Evolutionary conservation across 2,113 vertebrate genomes (phyloP).

Genomic region (Andinoacara biseriatus): DNA sequence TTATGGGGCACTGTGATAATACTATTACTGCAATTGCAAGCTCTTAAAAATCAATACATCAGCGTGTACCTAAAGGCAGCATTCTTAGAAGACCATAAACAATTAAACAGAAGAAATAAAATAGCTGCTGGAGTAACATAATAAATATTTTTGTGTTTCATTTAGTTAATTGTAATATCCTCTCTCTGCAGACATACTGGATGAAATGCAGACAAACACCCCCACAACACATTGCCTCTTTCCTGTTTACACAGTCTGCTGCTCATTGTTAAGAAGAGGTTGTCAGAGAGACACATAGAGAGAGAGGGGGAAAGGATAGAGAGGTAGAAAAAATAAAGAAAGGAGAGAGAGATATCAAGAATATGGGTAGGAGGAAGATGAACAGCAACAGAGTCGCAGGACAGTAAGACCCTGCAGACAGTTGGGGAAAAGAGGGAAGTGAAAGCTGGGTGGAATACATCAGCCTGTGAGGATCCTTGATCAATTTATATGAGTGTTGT

Average conservation of each 20-base stretch:
- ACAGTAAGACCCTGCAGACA: constrained; percentile 1
- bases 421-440: constrained; percentile 7
- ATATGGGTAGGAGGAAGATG: constrained; percentile 11
- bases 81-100: background rate
- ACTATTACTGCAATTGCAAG: background rate
- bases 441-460: background rate
- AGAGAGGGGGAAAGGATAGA: background rate
- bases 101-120: constrained; percentile 10
- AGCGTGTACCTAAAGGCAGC: background rate
- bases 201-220: constrained; percentile 51
- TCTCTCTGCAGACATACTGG: constrained; percentile 29
- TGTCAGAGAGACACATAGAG: constrained; percentile 37
- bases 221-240: constrained; percentile 35
- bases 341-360: constrained; percentile 48
- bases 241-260: constrained; percentile 69
- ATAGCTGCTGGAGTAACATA: background rate
- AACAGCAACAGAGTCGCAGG: constrained; percentile 19
- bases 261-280: constrained; percentile 57
- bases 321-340: constrained; percentile 8
- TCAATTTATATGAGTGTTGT: background rate
- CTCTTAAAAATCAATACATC: background rate
- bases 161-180: constrained; percentile 46
- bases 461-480: background rate
- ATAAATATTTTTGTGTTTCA: constrained; percentile 31
- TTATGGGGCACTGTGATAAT: background rate